Conservation (phyloP, 2,113 vertebrate genomes). For the Pyrgilauda ruficollis region DNA sequence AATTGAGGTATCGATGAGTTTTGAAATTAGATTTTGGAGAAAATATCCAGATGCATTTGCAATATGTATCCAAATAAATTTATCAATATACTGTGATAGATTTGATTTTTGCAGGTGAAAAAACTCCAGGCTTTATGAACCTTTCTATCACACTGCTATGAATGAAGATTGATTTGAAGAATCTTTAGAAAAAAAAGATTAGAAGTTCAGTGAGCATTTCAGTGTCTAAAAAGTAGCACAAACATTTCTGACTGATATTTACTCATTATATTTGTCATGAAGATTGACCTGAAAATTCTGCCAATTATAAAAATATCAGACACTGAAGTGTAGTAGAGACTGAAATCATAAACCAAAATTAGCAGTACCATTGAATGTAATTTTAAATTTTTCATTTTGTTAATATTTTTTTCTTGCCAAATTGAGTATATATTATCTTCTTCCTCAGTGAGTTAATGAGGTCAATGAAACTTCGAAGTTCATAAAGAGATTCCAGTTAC, state of each 20-base stretch:
- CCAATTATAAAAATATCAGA: not conserved
- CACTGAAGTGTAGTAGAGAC: not conserved
- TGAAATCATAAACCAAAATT: not conserved
- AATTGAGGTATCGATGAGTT: conserved; percentile 47
- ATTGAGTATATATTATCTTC: not conserved
- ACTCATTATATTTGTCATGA: not conserved
- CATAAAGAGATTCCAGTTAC: not conserved
- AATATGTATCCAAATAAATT: conserved; percentile 13
- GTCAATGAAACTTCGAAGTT: not conserved
- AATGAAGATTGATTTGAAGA: conserved; percentile 60
- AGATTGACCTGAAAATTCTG: not conserved
- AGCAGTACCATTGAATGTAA: not conserved
- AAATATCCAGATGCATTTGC: conserved; percentile 29
- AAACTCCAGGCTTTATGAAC: conserved; percentile 22
- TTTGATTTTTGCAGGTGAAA: conserved; percentile 50
- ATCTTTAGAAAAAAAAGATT: not conserved
- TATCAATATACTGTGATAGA: conserved; percentile 37
- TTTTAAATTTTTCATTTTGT: not conserved
- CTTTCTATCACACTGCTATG: conserved; percentile 40
- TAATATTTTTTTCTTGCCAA: not conserved
- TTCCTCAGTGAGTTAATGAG: not conserved
- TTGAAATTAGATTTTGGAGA: conserved; percentile 58
- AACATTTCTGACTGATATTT: not conserved
- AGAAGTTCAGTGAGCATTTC: not conserved
- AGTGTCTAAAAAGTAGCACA: not conserved